Percentiles rank a stretch among this genome's conserved stretches.
phyloP scores from a whole-genome alignment of 2,888 invertebrate species.

The Brachyptera putata region DNA sequence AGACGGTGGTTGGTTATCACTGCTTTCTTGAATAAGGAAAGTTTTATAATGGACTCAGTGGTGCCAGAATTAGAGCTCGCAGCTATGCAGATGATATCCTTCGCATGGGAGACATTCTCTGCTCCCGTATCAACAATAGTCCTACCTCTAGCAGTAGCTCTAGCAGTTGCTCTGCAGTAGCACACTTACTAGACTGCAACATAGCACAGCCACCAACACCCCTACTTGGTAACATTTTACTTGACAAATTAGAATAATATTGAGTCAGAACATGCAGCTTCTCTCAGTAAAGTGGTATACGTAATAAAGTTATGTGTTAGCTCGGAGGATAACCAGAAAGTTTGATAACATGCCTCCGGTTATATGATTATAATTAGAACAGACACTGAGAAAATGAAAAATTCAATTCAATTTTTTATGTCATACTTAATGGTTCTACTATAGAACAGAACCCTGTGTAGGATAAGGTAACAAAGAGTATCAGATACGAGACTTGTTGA shows the following conservation, averaged over 20 bases:
- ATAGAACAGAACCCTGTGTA: no score
- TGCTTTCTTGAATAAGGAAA: constrained; percentile 4
- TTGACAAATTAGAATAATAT: constrained; percentile 15
- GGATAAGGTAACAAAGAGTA: no score
- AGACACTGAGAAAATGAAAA: no score
- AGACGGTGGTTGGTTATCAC: no score
- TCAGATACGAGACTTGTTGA: no score
- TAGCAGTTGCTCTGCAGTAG: neutral
- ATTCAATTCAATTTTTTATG: no score
- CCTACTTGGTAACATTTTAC: neutral
- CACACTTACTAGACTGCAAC: neutral
- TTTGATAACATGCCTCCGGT: constrained; percentile 1
- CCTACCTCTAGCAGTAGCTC: neutral
- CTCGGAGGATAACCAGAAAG: no score
- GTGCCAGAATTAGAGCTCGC: constrained; percentile 4
- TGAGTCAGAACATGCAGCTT: neutral
- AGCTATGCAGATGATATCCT: constrained; percentile 19
- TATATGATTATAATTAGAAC: neutral
- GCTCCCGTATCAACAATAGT: neutral
- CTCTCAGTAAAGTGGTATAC: no score
- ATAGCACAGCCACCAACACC: neutral
- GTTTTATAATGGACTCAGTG: constrained; percentile 5
- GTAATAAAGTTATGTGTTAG: no score
- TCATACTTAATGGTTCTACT: no score
- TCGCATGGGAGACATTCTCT: constrained; percentile 6